Percentiles rank a stretch among this genome's conserved stretches.
Conservation (phyloP, 2,797 vertebrate genomes). For the Lepilemur ruficaudatus region DNA sequence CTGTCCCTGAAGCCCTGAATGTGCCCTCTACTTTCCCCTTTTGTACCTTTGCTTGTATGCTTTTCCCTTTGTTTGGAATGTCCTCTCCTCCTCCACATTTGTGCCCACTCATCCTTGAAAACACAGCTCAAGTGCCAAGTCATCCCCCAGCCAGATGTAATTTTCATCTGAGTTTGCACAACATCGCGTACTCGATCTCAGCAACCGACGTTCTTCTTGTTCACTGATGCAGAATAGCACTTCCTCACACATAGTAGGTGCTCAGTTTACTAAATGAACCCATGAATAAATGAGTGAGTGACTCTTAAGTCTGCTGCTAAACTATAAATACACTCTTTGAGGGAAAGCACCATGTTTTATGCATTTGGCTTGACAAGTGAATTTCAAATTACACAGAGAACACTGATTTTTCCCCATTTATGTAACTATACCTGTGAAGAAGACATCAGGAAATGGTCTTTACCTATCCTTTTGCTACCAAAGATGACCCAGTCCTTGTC, state of each 20-base stretch:
- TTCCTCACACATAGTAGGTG: not conserved
- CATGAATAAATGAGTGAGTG: not conserved
- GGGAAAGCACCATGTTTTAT: not conserved
- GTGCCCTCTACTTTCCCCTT: not conserved
- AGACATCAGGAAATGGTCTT: not conserved
- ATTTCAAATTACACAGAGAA: constrained; percentile 21
- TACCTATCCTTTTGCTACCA: not conserved
- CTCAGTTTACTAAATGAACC: not conserved
- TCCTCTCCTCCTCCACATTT: constrained; percentile 44
- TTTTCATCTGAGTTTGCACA: constrained; percentile 58
- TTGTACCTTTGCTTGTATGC: not conserved
- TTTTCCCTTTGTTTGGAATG: constrained; percentile 33
- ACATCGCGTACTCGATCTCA: constrained; percentile 42
- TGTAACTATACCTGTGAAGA: not conserved
- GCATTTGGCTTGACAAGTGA: not conserved
- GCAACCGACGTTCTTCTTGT: not conserved
- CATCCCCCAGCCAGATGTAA: constrained; percentile 61
- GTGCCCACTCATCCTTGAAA: constrained; percentile 71
- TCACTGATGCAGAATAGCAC: not conserved
- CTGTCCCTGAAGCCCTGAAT: not conserved
- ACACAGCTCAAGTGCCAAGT: constrained; percentile 64
- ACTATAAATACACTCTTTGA: not conserved
- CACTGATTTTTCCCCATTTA: not conserved
- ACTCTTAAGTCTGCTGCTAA: not conserved
- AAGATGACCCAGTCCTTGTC: not conserved